phyloP scores from a whole-genome alignment of 2,113 vertebrate species.

The Macquaria australasica region DNA sequence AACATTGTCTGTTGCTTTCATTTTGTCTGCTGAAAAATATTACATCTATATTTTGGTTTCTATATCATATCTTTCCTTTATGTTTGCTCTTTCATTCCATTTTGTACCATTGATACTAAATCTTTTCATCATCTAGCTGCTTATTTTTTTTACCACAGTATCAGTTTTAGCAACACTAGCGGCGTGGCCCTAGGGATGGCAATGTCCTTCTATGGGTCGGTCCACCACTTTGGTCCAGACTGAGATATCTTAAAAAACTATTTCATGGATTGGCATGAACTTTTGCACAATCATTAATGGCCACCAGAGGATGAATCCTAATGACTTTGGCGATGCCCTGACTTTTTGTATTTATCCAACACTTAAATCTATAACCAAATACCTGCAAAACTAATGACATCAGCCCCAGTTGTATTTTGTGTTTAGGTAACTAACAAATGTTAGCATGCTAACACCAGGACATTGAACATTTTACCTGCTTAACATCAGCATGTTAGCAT shows the following conservation, averaged over 20 bases:
- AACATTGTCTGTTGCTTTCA: constrained; percentile 27
- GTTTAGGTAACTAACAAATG: not conserved
- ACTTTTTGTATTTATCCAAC: too few species aligned
- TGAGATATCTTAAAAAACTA: not conserved
- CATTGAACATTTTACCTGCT: not conserved
- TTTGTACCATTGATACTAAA: not conserved
- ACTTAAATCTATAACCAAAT: too few species aligned
- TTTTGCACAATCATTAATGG: not conserved
- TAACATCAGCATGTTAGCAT: not conserved
- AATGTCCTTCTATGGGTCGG: not conserved
- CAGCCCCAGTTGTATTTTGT: not conserved
- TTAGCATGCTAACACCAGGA: not conserved
- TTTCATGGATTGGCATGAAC: not conserved
- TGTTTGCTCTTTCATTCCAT: constrained; percentile 1
- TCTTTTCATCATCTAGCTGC: not conserved
- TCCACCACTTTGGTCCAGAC: not conserved
- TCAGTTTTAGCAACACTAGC: not conserved
- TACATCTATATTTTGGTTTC: not conserved
- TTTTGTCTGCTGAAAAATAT: constrained; percentile 22
- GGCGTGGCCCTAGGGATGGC: too few species aligned
- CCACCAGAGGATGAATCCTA: not conserved
- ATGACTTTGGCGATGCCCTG: not conserved
- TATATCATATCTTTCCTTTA: constrained; percentile 14
- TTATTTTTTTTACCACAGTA: not conserved
- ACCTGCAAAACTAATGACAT: too few species aligned